Base-by-base conservation (phyloP, 2,113 vertebrate species). In the Zosterops borbonicus region DNA sequence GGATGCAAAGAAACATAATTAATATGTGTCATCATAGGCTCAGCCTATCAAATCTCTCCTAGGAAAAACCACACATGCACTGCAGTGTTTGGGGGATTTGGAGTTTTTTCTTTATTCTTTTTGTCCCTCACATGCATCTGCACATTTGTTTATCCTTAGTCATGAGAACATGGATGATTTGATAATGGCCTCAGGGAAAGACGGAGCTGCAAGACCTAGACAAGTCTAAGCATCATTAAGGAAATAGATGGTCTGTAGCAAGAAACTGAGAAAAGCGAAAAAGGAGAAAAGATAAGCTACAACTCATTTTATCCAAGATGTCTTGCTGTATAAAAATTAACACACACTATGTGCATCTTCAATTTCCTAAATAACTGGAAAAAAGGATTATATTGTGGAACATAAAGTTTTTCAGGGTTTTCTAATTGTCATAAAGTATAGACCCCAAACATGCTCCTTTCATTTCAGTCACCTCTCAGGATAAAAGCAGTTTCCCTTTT, bases 81-180 rank as follows among this genome's bases (percentile, higher is more conserved):
- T 4, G 5, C 29, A 71, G 64, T 23, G 35, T 80, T 88, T 52
- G 10, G 33, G 53, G 24, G 31, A 74, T 81, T 29, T 58, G 29
- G 29, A 58, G 22, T 44, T 78, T 89, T 31, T 85, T 73, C 35
- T 15, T 71, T 76, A 13, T 63, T 75, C 29, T 55, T 85, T 93
- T 49, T 74, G 35, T 68, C 18, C 68, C 79, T 20, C 22, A 73
- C 37, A 47, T 11, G 11, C 47, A 85, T 67, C 55, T 83, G 68
- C 79, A 74, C 56, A 55, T 88, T 95, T 88, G 59, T 94, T 95
- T 93, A 85, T 63, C 64, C 68, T 92, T 74, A 92, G 85, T 86
- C 90, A 77, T 67, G 76, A 88, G 76, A 93, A 90, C 55, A 83
- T 3, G 44, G 92, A 81, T 75, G 88, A 96, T n/a, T 70, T 86